Evolutionary conservation across 2,888 invertebrate species (phyloP), one percentile per base, ranked within the genome.

Genomic region (Mythimna loreyi): DNA sequence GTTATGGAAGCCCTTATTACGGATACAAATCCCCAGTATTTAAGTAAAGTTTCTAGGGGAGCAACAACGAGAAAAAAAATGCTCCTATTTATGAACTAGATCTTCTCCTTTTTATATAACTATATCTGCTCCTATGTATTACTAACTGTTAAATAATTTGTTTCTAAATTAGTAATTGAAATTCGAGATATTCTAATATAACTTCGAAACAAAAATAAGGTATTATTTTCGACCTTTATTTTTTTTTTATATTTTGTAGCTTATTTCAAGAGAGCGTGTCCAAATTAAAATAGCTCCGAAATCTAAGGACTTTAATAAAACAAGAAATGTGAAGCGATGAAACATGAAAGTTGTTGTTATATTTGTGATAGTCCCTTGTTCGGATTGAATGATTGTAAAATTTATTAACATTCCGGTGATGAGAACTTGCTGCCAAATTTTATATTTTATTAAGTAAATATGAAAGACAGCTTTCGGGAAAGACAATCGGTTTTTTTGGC

Each of bases 1-100:
- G 28, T 49, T 40, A 49, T 55, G 55, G 47, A 55, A 67, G 67
- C 67, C 23, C 30, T 49, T 55, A 19, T 28, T 49, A 52, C 36
- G 5, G 30, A 23, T 23, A 23, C n/a, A 33, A 23, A 43, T 43
- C 16, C 23, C 23, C 6, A 11, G 1, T 6, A 21, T 23, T n/a
- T n/a, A n/a, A n/a, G n/a, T n/a, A n/a, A 23, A 23, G 21, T 21
- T 36, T 36, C 33, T 36, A 11, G 33, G 33, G 11, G 11, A 36
- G 33, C 33, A n/a, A n/a, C 25, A 4, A 19, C 13, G 21, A 13
- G 11, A n/a, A 21, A 21, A 36, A 28, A 3, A 19, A 21, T 5
- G 21, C 13, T 5, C 5, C 9, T 36, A 21, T 23, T 49, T 23
- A 23, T 64, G 5, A 65, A 36, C 36, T n/a, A n/a, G n/a, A n/a